Percentiles rank a stretch among this genome's conserved stretches.
phyloP scores from a whole-genome alignment of 2,113 vertebrate genomes.

The Dipodomys spectabilis region DNA sequence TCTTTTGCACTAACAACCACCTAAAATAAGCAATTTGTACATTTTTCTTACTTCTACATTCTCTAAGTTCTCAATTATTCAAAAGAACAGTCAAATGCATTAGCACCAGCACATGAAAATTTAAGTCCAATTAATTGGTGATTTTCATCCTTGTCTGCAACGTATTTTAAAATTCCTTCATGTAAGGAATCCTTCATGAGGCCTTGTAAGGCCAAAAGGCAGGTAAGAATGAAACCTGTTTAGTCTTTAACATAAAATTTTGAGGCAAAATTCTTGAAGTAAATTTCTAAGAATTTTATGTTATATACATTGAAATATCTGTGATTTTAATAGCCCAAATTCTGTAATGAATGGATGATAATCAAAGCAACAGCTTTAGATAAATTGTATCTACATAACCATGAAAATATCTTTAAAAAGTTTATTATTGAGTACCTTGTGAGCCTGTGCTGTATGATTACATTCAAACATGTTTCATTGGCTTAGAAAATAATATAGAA shows the following conservation, averaged over 20 bases:
- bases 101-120: conserved; percentile 15
- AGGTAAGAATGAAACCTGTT: not conserved
- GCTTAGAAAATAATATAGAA: not conserved
- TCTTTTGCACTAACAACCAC: not conserved
- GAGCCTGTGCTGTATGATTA: not conserved
- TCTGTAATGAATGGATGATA: not conserved
- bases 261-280: not conserved
- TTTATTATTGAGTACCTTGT: not conserved
- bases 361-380: not conserved
- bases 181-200: not conserved
- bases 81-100: not conserved
- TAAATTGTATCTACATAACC: not conserved
- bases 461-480: conserved; percentile 8
- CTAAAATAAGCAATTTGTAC: not conserved
- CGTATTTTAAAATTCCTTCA: not conserved
- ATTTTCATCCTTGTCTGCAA: not conserved
- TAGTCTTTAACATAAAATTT: not conserved
- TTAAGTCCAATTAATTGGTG: not conserved
- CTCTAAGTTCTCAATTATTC: conserved; percentile 12
- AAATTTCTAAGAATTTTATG: not conserved
- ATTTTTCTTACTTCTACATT: not conserved
- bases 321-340: conserved; percentile 34
- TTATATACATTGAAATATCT: not conserved
- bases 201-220: not conserved
- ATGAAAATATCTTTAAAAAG: not conserved